phyloP scores from a whole-genome alignment of 2,113 vertebrate species.

The Hemibagrus wyckioides region DNA sequence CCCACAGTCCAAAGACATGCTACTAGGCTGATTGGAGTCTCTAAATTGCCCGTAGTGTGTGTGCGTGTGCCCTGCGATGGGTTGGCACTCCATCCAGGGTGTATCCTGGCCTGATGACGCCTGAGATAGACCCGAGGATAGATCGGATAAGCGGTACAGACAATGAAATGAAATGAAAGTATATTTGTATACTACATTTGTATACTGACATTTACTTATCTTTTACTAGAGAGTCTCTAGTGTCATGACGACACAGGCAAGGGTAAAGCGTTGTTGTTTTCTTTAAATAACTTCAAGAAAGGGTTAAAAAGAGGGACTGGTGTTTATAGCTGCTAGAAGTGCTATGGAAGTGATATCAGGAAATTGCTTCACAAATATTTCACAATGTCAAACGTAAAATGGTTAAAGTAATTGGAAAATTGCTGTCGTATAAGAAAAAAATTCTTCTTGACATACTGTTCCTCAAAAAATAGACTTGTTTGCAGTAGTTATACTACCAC shows the following conservation, averaged over 20 bases:
- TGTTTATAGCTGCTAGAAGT: neutral
- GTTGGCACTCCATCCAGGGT: no score
- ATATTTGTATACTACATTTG: no score
- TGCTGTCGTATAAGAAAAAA: neutral
- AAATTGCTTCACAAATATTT: neutral
- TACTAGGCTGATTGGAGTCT: no score
- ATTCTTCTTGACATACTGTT: neutral
- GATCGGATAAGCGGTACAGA: no score
- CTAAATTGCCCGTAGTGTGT: no score
- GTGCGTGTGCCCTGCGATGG: no score
- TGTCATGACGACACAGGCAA: neutral
- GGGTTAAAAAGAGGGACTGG: neutral
- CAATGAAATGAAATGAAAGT: no score
- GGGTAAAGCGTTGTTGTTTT: neutral
- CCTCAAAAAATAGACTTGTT: neutral
- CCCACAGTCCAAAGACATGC: no score
- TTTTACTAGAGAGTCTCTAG: neutral
- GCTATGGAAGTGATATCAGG: neutral
- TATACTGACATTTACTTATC: neutral
- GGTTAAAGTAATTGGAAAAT: neutral
- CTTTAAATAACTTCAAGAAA: neutral
- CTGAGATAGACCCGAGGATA: no score
- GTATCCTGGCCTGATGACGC: no score
- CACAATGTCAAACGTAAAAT: neutral
- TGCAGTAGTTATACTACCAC: neutral